These are phyloP conservation scores for Patiria pectinifera DNA, from an alignment of 53 echinoderm and acorn worm genomes.

Conservation along the genomic window DNA sequence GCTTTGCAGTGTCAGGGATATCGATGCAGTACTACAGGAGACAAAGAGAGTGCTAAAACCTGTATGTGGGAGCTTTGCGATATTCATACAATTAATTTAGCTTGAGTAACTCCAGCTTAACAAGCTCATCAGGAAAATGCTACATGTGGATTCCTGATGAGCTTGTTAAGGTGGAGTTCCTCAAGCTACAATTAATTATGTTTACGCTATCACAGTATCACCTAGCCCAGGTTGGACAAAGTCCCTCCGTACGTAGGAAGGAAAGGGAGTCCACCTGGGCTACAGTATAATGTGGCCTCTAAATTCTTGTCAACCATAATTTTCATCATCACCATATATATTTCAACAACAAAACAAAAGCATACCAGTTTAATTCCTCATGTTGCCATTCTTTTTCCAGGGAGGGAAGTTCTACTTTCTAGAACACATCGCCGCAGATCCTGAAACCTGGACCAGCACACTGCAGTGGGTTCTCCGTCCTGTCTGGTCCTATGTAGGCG, in stretches of 20 bases:
- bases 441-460: slow-evolving; percentile 56
- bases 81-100: not conserved
- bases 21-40: slow-evolving; percentile 68
- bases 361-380: no score
- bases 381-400: slow-evolving; percentile 40
- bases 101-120: no score
- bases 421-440: slow-evolving; percentile 69
- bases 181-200: no score
- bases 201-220: no score
- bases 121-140: no score
- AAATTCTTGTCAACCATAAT: not conserved
- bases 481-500: slow-evolving; percentile 27
- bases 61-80: slow-evolving; percentile 38
- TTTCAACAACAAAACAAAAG: not conserved
- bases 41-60: slow-evolving; percentile 71
- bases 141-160: no score
- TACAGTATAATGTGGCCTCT: not conserved
- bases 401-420: slow-evolving; percentile 83
- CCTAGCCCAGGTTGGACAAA: no score
- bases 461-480: slow-evolving; percentile 68
- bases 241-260: no score
- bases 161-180: no score
- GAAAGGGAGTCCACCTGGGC: no score
- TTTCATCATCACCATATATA: not conserved
- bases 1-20: slow-evolving; percentile 69